Base-by-base conservation (phyloP, 2,797 vertebrate genomes). In the Sebastes minor region DNA sequence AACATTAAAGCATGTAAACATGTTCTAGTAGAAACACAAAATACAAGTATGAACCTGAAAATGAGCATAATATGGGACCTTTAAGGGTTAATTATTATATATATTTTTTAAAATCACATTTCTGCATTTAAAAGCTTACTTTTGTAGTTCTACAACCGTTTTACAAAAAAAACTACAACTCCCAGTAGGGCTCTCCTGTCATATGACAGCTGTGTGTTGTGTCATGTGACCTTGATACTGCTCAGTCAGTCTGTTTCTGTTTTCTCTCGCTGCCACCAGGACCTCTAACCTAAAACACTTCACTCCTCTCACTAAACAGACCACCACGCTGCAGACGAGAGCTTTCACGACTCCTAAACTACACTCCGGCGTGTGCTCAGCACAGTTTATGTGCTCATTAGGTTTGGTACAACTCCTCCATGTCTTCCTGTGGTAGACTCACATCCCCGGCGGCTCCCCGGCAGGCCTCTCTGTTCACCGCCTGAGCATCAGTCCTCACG, bases 151-250 rank as follows among this genome's bases (percentile, higher is more conserved):
- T 1, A 10, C 3, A 20, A 1, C 12, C 2, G 7, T 14, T 28
- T 25, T 0, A 18, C 6, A 30, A 32, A 61, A 73, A 73, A 55
- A 68, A 94, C 95, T 93, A 91, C 92, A 93, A 75, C 57, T 90
- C 92, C 93, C 91, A 62, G 0, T 2, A 25, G 1, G 14, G 0
- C 46, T 2, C 6, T 2, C 56, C 0, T 2, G 25, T 94, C 94
- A 96, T 84, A 82, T 96, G 95, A 95, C 89, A 9, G 13, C 61
- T 0, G 71, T 66, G 68, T 88, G 86, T 90, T 83, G 71, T 63
- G 88, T 95, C 95, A 96, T 62, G 95, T 96, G 95, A 96, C 88
- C 85, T 1, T 4, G 35, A n/a, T 57, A 46, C 72, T 1, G 90
- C 81, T 71, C 73, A 73, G 57, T 78, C 75, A 42, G 28, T 68